phyloP scores from a whole-genome alignment of 2,113 vertebrate genomes.

The Tychaedon coryphoeus region DNA sequence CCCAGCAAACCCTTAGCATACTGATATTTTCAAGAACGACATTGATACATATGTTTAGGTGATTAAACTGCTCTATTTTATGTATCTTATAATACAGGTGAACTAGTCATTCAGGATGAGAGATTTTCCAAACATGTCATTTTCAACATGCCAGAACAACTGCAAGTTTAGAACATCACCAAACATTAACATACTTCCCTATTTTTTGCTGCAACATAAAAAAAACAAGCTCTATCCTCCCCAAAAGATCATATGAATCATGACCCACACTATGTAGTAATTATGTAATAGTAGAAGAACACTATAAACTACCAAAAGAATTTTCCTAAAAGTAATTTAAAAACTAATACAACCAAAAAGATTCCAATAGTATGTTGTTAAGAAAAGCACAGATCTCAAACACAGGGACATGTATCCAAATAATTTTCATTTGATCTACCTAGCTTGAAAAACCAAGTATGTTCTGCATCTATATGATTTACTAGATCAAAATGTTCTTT shows the following conservation, averaged over 20 bases:
- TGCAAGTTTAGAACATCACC: background rate
- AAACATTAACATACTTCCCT: background rate
- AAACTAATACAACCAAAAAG: background rate
- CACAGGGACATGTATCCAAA: background rate
- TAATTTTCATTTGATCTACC: background rate
- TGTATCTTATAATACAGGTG: background rate
- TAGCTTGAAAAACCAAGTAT: background rate
- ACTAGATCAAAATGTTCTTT: background rate
- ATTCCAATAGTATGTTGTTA: background rate
- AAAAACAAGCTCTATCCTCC: background rate
- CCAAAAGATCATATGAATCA: background rate
- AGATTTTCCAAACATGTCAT: background rate
- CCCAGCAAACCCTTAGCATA: background rate
- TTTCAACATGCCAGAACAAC: background rate
- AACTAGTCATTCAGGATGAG: background rate
- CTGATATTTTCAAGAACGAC: background rate
- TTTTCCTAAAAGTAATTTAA: background rate
- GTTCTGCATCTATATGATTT: background rate
- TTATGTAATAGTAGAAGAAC: background rate
- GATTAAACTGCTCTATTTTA: background rate
- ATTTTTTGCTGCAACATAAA: background rate
- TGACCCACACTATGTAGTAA: background rate
- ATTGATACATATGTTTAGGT: background rate
- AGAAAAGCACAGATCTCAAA: background rate
- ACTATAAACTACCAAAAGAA: background rate